These are phyloP conservation scores for Anabacerthia variegaticeps DNA, from an alignment of 2,797 vertebrate species.

Conservation along the genomic window DNA sequence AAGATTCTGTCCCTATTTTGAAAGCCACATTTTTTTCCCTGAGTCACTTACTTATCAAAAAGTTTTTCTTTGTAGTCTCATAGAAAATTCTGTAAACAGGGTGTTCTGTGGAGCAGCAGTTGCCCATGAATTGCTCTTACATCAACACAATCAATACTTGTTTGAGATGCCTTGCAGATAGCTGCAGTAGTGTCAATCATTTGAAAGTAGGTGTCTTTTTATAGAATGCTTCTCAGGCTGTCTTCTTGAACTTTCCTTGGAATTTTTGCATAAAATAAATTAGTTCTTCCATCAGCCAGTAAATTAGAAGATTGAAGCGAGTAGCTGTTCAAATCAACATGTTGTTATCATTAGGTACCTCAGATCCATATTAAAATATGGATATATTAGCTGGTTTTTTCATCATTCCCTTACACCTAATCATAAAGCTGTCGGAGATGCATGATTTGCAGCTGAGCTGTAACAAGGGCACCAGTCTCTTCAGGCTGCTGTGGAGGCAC, in stretches of 20 bases:
- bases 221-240: neutral
- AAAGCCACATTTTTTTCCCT: neutral
- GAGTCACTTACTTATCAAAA: neutral
- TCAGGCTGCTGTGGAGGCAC: neutral
- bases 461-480: neutral
- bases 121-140: neutral
- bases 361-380: conserved; percentile 36
- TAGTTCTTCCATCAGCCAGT: neutral
- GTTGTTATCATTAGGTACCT: conserved; percentile 17
- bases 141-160: neutral
- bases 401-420: neutral
- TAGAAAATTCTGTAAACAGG: neutral
- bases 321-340: conserved; percentile 20
- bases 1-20: neutral
- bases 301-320: conserved; percentile 18
- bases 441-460: conserved; percentile 10
- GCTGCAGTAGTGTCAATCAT: neutral
- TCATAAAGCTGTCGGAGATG: neutral
- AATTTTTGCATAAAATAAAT: conserved; percentile 51
- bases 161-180: neutral
- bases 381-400: neutral
- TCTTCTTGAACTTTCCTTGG: conserved; percentile 24
- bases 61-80: neutral
- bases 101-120: neutral
- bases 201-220: neutral